phyloP scores from a whole-genome alignment of 2,113 vertebrate genomes.

The Macquaria australasica region DNA sequence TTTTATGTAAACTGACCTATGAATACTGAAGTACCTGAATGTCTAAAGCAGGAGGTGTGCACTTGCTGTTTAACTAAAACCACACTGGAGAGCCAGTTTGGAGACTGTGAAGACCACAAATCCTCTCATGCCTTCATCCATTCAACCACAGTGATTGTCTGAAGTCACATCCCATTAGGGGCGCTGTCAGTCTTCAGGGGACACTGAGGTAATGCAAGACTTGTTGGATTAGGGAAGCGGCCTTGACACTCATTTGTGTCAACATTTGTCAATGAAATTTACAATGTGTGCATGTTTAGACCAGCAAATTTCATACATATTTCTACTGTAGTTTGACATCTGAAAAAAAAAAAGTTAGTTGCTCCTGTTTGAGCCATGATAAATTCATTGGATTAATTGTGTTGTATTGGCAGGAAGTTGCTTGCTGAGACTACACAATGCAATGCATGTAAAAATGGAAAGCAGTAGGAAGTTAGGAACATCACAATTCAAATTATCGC shows the following conservation, averaged over 20 bases:
- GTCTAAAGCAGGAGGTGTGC: not conserved
- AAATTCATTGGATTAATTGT: not conserved
- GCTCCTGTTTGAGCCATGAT: not conserved
- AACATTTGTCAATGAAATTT: not conserved
- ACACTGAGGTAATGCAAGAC: constrained; percentile 14
- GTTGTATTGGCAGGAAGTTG: not conserved
- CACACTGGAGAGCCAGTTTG: not conserved
- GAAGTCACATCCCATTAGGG: constrained; percentile 8
- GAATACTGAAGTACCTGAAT: not conserved
- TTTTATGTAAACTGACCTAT: not conserved
- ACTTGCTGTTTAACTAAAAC: not conserved
- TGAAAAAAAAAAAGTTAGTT: not conserved
- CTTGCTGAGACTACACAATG: not conserved
- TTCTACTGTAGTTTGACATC: not conserved
- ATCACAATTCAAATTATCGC: not conserved
- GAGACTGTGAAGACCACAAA: not conserved
- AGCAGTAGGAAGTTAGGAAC: not conserved
- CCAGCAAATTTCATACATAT: not conserved
- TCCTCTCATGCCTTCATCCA: not conserved
- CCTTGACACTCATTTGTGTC: not conserved
- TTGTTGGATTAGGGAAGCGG: not conserved
- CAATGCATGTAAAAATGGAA: not conserved
- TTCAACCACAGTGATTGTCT: constrained; percentile 1
- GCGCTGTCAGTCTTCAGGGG: not conserved
- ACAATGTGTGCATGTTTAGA: not conserved